Base-by-base conservation (phyloP, 2,113 vertebrate genomes). In the Mirounga angustirostris region DNA sequence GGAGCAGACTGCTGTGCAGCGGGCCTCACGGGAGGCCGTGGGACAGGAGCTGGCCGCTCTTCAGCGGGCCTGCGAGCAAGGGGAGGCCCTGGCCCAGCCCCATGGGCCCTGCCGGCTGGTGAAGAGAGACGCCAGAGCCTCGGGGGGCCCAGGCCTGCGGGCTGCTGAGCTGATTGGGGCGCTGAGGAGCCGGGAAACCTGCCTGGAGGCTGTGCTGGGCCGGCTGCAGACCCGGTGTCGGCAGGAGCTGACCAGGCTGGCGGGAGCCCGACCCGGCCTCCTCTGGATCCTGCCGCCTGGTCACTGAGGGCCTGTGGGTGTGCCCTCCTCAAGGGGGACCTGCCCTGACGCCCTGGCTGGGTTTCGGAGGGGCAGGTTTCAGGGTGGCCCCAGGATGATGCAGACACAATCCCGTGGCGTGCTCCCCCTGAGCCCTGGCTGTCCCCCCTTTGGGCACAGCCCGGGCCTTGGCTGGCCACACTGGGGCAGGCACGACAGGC, bases 201-300 rank as follows among this genome's bases (percentile, higher is more conserved):
- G 36, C 46, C 88, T 98, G 71, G 94, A 97, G 88, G 91, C 7
- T 0, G 24, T 0, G 0, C 85, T 98, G 59, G 3, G 0, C 26
- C 59, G 0, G 12, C 91, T 98, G 1, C 98, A 94, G 90, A 52
- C 4, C 0, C 97, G 79, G 6, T 98, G 97, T 89, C 84, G 5
- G 61, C 97, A 52, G 78, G 97, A 97, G 76, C 95, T 98, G 78
- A 95, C 92, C 92, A 36, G 56, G 65, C 59, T 97, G 81, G 76
- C 18, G 0, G 84, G 65, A 18, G 43, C 84, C 2, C 22, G 46
- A 26, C 95, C 97, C 0, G 90, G 92, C n/a, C 58, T 98, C 16
- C 13, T 98, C 79, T 98, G 97, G 97, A 89, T 98, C 85, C 88
- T 4, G 9, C 90, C 96, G 0, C 86, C 87, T 0, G 4, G 92